phyloP scores from a whole-genome alignment of 2,113 vertebrate genomes.

The Eupsittula cactorum region DNA sequence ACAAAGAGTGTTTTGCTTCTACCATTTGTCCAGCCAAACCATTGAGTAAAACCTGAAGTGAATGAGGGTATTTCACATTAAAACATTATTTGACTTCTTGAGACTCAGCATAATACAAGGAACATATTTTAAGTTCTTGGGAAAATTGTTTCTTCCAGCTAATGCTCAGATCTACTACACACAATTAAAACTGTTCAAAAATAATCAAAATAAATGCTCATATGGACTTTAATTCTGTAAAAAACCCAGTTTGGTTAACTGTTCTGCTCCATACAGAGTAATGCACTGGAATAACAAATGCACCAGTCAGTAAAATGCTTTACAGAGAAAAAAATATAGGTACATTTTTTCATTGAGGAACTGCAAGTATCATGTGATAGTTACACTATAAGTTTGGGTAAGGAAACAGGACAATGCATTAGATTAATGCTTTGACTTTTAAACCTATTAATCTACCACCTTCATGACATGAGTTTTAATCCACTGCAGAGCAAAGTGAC shows the following conservation, averaged over 20 bases:
- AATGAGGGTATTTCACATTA: background rate
- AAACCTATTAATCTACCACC: slow-evolving; percentile 73
- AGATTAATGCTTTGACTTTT: slow-evolving; percentile 72
- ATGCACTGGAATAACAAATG: background rate
- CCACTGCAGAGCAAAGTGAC: slow-evolving; percentile 66
- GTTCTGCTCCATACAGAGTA: background rate
- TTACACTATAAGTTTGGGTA: slow-evolving; percentile 32
- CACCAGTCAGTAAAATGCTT: background rate
- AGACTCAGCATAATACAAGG: background rate
- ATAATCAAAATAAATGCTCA: background rate
- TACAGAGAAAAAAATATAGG: background rate
- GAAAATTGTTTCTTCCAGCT: background rate
- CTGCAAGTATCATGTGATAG: slow-evolving; percentile 54
- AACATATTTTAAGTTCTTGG: background rate
- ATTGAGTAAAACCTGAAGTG: background rate
- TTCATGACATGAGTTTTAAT: slow-evolving; percentile 70
- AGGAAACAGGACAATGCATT: slow-evolving; percentile 53
- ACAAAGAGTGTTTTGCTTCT: background rate
- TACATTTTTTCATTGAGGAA: slow-evolving; percentile 40
- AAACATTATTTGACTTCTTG: background rate
- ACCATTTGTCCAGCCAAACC: background rate
- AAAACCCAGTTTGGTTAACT: background rate
- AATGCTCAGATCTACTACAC: background rate
- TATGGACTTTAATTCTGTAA: background rate
- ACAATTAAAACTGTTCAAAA: background rate